Evolutionary conservation across 1,140 invertebrate species (phyloP).

Genomic region (Eriosoma lanigerum): DNA sequence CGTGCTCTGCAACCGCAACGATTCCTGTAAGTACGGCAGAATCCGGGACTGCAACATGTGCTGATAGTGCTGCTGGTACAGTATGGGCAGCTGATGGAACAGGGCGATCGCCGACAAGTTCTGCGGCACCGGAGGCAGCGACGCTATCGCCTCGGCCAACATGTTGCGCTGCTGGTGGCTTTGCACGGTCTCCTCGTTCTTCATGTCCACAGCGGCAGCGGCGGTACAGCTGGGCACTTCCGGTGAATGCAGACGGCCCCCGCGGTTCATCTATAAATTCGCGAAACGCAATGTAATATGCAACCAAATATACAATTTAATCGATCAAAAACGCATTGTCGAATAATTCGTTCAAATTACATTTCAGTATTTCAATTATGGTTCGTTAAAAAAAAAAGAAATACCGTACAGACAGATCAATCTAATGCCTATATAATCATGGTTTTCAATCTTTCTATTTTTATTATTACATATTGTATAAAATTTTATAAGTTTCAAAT

Average conservation of each 20-base stretch:
- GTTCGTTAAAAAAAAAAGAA: no score
- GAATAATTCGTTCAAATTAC: no score
- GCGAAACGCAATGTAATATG: no score
- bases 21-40: constrained; percentile 55
- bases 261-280: constrained; percentile 48
- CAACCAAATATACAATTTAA: no score
- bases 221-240: constrained; percentile 4
- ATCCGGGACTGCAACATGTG: constrained; percentile 52
- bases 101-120: constrained; percentile 47
- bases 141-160: constrained; percentile 45
- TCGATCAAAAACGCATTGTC: no score
- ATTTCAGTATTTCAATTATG: no score
- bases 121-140: constrained; percentile 34
- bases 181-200: constrained; percentile 32
- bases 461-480: no score
- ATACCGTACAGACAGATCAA: no score
- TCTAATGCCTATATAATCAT: no score
- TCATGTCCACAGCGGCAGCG: not conserved
- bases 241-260: not conserved
- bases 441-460: no score
- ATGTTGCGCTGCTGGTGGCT: constrained; percentile 31
- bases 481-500: no score
- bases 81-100: constrained; percentile 50
- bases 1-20: constrained; percentile 31
- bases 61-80: constrained; percentile 54